Evolutionary conservation across 2,888 invertebrate genomes (phyloP).

Genomic region (Nomada fucata): DNA sequence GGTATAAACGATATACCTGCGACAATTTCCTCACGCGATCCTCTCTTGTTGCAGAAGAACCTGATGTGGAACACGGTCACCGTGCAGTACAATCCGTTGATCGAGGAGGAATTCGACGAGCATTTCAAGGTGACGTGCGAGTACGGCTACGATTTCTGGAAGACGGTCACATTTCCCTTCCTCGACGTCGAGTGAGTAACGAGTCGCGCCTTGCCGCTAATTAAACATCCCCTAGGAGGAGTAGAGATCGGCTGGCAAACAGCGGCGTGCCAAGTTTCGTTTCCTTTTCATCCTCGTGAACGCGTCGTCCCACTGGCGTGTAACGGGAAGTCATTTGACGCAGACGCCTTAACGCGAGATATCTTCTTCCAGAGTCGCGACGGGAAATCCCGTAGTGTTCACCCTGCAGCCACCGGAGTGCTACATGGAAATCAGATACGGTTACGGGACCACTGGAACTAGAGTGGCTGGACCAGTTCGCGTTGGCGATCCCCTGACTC

Average conservation of each 20-base stretch:
- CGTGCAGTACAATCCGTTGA: constrained; percentile 96
- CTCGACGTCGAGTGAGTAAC: constrained; percentile 94
- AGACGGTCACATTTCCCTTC: constrained; percentile 97
- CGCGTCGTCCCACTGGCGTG: constrained; percentile 24
- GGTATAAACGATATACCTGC: neutral
- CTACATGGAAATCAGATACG: constrained; percentile 97
- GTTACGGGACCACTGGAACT: constrained; percentile 94
- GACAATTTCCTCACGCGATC: neutral
- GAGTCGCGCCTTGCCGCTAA: no score
- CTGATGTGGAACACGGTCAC: constrained; percentile 99
- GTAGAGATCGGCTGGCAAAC: no score
- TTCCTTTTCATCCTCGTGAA: neutral
- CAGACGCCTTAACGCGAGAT: constrained; percentile 39
- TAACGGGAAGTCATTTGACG: constrained; percentile 49
- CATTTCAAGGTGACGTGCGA: constrained; percentile 98
- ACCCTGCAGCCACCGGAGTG: constrained; percentile 97
- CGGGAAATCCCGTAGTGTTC: constrained; percentile 97
- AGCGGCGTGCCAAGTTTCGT: neutral
- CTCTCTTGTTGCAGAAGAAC: constrained; percentile 89
- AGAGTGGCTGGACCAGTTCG: constrained; percentile 95
- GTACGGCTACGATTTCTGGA: constrained; percentile 98
- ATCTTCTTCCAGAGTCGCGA: constrained; percentile 90
- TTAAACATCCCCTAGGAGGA: no score
- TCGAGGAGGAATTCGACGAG: constrained; percentile 97
- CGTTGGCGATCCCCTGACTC: constrained; percentile 95